phyloP scores from a whole-genome alignment of 2,797 vertebrate species.

The Coreius guichenoti region DNA sequence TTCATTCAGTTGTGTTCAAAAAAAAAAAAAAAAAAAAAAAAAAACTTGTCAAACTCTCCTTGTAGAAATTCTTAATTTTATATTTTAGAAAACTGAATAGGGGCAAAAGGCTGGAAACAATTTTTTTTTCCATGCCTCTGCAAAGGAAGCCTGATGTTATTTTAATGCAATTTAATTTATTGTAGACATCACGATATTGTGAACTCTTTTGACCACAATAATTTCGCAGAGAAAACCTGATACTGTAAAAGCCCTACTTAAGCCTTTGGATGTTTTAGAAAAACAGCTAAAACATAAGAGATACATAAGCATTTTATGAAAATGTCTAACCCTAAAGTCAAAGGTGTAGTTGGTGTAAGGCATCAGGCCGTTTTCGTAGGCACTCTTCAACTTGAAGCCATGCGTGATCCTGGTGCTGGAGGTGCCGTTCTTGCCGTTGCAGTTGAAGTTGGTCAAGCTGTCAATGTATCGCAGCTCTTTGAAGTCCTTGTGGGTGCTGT shows the following conservation, averaged over 20 bases:
- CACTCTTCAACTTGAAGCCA: slow-evolving; percentile 97
- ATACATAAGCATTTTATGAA: too few relatives aligned
- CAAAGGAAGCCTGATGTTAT: too few relatives aligned
- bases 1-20: too few relatives aligned
- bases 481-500: slow-evolving; percentile 98
- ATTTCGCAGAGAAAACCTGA: neutral
- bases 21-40: too few relatives aligned
- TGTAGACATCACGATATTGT: neutral
- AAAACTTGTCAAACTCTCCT: too few relatives aligned
- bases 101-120: too few relatives aligned
- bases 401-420: slow-evolving; percentile 97
- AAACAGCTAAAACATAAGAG: neutral
- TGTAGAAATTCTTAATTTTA: too few relatives aligned
- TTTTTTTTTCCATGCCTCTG: too few relatives aligned
- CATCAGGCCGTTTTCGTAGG: slow-evolving; percentile 97
- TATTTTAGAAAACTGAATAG: too few relatives aligned
- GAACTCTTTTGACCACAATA: neutral
- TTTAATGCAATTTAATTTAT: too few relatives aligned
- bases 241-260: neutral
- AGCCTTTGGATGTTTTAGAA: neutral
- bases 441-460: slow-evolving; percentile 97
- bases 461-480: slow-evolving; percentile 97
- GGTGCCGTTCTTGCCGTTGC: slow-evolving; percentile 93
- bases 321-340: slow-evolving; percentile 86
- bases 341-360: slow-evolving; percentile 98